Evolutionary conservation across 1,140 invertebrate species (phyloP), one percentile per base, ranked within the genome.

Genomic region (Drosophila littoralis): DNA sequence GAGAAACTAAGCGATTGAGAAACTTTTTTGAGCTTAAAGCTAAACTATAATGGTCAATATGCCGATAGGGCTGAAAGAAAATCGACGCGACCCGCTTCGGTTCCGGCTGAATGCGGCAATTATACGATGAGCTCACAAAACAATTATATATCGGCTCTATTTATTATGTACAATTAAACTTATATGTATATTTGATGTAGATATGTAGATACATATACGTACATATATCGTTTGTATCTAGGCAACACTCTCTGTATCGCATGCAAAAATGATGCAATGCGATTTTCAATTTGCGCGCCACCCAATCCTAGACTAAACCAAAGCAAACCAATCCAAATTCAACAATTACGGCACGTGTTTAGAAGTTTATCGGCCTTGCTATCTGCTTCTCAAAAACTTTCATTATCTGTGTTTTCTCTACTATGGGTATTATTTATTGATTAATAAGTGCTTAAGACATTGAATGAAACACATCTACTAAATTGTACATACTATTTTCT

Each of bases 71-170:
- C 22, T 28, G 22, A 45, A 45, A 8, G 69, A 7, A 22, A 42
- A 65, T 72, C 15, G 32, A 51, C 28, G 35, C 43, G n/a, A 72
- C 32, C 52, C 57, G 59, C 57, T 45, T 28, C 68, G 55, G 61
- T 81, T 81, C 54, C 54, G 63, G 33, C 63, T 64, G 50, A 80
- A 61, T 59, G 58, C 69, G 35, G 69, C 63, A 74, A 74, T 74
- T 79, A 73, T 59, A 17, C 36, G 70, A 68, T 78, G 77, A 78
- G 58, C 52, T 77, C 33, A 71, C 33, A 64, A 17, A 52, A 35
- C 12, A 40, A 42, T n/a, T 32, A 9, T 45, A 13, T 9, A 64
- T 48, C 13, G 6, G n/a, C 32, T 28, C 22, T 28, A 52, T 42
- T 36, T 45, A 35, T 33, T 12, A 48, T 57, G 46, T 46, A 40